Evolutionary conservation across 2,797 vertebrate genomes (phyloP).

Genomic region (Delichon dasypus): DNA sequence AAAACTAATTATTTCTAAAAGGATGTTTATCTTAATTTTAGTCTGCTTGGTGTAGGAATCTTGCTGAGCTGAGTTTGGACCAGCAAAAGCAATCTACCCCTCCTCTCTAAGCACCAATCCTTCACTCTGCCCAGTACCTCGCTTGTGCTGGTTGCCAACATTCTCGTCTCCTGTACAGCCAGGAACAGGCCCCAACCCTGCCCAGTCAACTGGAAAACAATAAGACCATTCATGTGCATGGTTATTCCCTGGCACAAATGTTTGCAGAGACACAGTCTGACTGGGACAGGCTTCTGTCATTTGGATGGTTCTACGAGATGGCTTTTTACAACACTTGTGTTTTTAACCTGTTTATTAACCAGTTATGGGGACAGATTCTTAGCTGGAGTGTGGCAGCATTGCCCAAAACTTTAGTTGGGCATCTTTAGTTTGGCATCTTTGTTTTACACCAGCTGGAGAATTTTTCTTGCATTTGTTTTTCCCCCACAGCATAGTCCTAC

Average conservation of each 20-base stretch:
- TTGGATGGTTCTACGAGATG: background rate
- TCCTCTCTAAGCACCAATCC: background rate
- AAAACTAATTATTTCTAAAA: background rate
- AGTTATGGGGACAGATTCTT: background rate
- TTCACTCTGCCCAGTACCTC: background rate
- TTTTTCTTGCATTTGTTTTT: background rate
- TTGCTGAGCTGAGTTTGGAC: background rate
- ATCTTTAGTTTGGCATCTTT: background rate
- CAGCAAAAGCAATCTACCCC: background rate
- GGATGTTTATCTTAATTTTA: background rate
- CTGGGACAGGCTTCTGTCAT: background rate
- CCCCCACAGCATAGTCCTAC: background rate
- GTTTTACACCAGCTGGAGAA: background rate
- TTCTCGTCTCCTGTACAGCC: background rate
- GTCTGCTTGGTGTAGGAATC: background rate
- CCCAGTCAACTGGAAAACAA: slow-evolving; percentile 35
- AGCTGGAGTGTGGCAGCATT: background rate
- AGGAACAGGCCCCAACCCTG: slow-evolving; percentile 10
- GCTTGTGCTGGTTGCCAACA: background rate
- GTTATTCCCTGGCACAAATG: slow-evolving; percentile 47
- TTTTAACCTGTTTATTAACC: slow-evolving; percentile 2
- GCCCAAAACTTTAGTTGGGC: background rate
- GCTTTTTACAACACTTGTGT: background rate
- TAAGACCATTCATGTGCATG: slow-evolving; percentile 47
- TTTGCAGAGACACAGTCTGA: background rate